phyloP scores from a whole-genome alignment of 2,888 invertebrate genomes.

The Malthinus flaveolus region DNA sequence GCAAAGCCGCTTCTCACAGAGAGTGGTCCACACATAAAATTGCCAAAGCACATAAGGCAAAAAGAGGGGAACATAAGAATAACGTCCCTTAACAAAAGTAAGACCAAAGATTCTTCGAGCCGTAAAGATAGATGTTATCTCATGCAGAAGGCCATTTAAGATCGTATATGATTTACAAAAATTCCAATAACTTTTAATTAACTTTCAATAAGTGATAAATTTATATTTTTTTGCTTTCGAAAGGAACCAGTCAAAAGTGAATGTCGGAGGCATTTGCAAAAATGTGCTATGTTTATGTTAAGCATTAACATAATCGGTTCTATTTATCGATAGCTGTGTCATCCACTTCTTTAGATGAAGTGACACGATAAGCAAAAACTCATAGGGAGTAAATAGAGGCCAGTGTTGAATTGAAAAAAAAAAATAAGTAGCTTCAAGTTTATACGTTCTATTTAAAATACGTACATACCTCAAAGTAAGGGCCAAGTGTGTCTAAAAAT shows the following conservation, averaged over 20 bases:
- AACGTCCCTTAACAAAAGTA: constrained; percentile 49
- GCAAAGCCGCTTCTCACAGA: constrained; percentile 17
- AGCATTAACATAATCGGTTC: background rate
- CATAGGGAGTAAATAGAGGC: too few species aligned
- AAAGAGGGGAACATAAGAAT: constrained; percentile 38
- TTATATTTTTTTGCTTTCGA: background rate
- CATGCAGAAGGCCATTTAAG: constrained; percentile 44
- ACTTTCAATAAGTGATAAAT: constrained; percentile 22
- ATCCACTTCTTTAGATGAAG: constrained; percentile 1
- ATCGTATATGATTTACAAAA: constrained; percentile 40
- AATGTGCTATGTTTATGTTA: background rate
- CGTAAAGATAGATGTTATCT: constrained; percentile 48
- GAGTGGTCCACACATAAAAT: constrained; percentile 24
- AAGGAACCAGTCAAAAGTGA: background rate
- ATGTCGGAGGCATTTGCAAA: background rate
- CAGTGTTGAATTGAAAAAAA: too few species aligned
- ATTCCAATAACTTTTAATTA: constrained; percentile 43
- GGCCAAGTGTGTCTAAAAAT: too few species aligned
- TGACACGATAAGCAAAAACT: background rate
- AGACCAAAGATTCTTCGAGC: constrained; percentile 47
- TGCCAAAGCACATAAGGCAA: constrained; percentile 29
- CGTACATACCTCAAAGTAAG: too few species aligned
- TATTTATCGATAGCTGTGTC: constrained; percentile 1
- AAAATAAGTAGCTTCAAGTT: too few species aligned
- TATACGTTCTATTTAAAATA: too few species aligned